Evolutionary conservation across 2,888 invertebrate species (phyloP), one percentile per base, ranked within the genome.

Genomic region (Phyllotreta cruciferae): DNA sequence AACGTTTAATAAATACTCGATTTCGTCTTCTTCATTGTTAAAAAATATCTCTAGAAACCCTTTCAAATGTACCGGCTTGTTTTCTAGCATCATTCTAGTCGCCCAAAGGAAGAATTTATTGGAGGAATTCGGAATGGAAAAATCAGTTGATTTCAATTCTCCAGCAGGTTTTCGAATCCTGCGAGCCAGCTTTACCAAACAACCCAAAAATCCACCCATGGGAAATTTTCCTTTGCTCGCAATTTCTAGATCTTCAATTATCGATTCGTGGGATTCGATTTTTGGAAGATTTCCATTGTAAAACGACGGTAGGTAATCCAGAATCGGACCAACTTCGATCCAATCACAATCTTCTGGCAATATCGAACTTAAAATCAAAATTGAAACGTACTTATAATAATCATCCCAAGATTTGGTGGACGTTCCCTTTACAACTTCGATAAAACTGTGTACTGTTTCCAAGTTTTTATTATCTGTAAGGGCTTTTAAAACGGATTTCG

Each of bases 191-290:
- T 80, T 82, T 1, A 78, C 73, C 53, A 89, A 78, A 63, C 87
- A 84, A 67, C 85, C 82, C 41, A 86, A 81, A 72, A 86, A 84
- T 0, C 85, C 80, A 76, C 85, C 83, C 68, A 88, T 81, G 0
- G 87, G 81, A 66, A 88, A 83, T 66, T 81, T 81, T 49, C 85
- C 80, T 39, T 79, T 77, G 44, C 77, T 81, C 1, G 84, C 81
- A 9, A 75, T 75, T 78, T 36, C 36, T 7, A 68, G 76, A 37
- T 64, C 58, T 11, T 64, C 63, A 8, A 79, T 77, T 50, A 80
- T 70, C 58, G 60, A 39, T 37, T 37, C 24, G 11, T 53, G 41
- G 41, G 60, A 7, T 3, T 39, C 14, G 41, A 53, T 55, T 39
- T 47, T 58, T 14, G 38, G 81, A 8, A 76, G 77, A 54, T 82